Evolutionary conservation across 1,140 invertebrate species (phyloP), one percentile per base, ranked within the genome.

Genomic region (Diachasmimorpha longicaudata): DNA sequence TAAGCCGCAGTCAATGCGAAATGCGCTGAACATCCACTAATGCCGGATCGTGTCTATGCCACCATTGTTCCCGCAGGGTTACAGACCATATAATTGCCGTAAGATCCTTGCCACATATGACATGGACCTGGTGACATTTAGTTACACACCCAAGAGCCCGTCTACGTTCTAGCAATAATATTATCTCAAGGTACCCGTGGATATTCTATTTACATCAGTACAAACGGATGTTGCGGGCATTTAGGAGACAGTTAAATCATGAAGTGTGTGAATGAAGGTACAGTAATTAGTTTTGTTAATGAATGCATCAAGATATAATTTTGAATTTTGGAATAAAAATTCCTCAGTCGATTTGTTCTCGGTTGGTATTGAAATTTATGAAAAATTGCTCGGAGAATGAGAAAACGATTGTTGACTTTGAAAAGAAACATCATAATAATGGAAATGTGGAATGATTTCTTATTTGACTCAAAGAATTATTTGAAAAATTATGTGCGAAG

Each of bases 51-150:
- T 39, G 66, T 68, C 39, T 48, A 66, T 55, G 42, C 76, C 46
- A 42, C 48, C 63, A 63, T 77, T 77, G 69, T 77, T 79, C 75
- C 75, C 70, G 71, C 58, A 66, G 74, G 48, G 70, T 79, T 78
- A 77, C 79, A 76, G 78, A 77, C 77, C 77, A 67, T 71, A 70
- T 74, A 81, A 81, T 80, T 82, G 77, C 77, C 75, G 67, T 46
- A 55, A 25, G 23, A 68, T 72, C 76, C 69, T 77, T 80, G 44
- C 63, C 72, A 39, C 21, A 69, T 68, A 16, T n/a, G 8, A 74
- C 31, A 19, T 25, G 21, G 55, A 55, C 3, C 31, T 75, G 39
- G 68, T 75, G 68, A 81, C 78, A 70, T 79, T 77, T 11, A 68
- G 66, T 68, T 16, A 68, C 66, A 68, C 16, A 68, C 66, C 4